Conservation (phyloP, 2,797 vertebrate species). For the Chiloscyllium punctatum region DNA sequence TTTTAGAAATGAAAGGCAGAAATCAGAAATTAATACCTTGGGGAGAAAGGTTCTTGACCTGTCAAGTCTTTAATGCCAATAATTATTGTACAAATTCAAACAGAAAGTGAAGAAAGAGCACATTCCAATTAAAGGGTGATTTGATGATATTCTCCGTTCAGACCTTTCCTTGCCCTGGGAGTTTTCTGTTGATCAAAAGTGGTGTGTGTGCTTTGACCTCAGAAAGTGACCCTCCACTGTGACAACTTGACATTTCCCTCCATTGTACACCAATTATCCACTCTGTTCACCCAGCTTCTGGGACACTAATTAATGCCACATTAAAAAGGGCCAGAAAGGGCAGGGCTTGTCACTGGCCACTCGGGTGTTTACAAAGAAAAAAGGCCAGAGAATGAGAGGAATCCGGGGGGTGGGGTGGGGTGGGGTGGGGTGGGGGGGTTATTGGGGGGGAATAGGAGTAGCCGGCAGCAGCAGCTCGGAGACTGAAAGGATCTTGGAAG, state of each 20-base stretch:
- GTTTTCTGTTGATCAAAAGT: not conserved
- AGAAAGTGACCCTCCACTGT: not conserved
- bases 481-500: too few relatives aligned
- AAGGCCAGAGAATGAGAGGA: not conserved
- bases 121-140: not conserved
- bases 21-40: not conserved
- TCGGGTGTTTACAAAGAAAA: too few relatives aligned
- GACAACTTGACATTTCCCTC: not conserved
- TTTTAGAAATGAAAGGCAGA: not conserved
- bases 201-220: not conserved
- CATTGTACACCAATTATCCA: not conserved
- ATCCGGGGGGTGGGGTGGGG: not conserved
- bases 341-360: too few relatives aligned
- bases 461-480: too few relatives aligned
- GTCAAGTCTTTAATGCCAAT: not conserved
- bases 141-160: not conserved
- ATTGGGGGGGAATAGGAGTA: too few relatives aligned
- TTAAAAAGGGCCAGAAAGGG: too few relatives aligned
- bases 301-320: not conserved
- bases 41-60: not conserved
- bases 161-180: not conserved
- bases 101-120: not conserved
- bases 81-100: not conserved
- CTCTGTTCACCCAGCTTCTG: not conserved
- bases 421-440: not conserved